Base-by-base conservation (phyloP, 2,113 vertebrate species). In the Sisor rabdophorus region DNA sequence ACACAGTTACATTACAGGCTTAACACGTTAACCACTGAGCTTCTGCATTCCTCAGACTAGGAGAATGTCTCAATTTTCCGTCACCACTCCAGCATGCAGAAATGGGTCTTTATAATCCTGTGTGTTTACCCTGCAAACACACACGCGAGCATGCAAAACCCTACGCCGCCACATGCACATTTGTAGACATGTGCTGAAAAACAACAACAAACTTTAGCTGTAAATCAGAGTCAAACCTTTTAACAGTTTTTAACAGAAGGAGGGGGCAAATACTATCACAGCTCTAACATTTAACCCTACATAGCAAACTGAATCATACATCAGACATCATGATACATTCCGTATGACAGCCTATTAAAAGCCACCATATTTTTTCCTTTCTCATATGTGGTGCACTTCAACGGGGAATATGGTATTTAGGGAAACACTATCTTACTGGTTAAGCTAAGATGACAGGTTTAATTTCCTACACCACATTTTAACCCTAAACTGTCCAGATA, bases 41-140 rank as follows among this genome's bases (percentile, higher is more conserved):
- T 36, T 36, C 32, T 6, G 6, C 32, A 2, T 36, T 36, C 32
- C 6, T 36, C 6, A 36, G 59, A 61, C 26, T 26, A 2, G 30
- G 59, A 61, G 28, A 11, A 32, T 1, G 9, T 61, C 20, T 36
- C 19, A 11, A 32, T 11, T 2, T 0, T 16, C 59, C 32, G 28
- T 63, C 30, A 63, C 30, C 12, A 10, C 11, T 44, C 36, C 63
- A 22, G 11, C 61, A 6, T 11, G 6, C 0, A 71, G 9, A 55
- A 72, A 56, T 4, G 36, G 11, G 32, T 13, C 36, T 72, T 72
- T 58, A 58, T 24, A 58, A 40, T 4, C 30, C 2, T 11, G 8
- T 36, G 2, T 72, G 70, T 59, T 72, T 72, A 72, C 70, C 58
- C 26, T 56, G 6, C 54, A 61, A 36, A 54, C 48, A 48, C 26